Percentiles rank a stretch among this genome's conserved stretches.
Evolutionary conservation across 2,113 vertebrate genomes (phyloP).

Genomic region (Pagrus major): DNA sequence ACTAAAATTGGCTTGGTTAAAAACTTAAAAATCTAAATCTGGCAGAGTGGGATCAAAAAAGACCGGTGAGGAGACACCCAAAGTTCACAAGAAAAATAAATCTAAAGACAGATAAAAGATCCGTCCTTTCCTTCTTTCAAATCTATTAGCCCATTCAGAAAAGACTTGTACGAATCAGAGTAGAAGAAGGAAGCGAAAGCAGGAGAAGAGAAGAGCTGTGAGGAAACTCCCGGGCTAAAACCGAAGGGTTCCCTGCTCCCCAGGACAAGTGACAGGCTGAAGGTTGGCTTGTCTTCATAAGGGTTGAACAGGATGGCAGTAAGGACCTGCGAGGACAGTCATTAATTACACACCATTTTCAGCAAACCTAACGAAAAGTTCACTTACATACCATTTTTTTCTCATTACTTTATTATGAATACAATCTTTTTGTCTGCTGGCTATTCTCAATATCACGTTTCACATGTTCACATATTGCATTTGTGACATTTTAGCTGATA

Average conservation of each 20-base stretch:
- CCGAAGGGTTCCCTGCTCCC: slow-evolving; percentile 56
- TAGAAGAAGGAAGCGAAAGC: slow-evolving; percentile 26
- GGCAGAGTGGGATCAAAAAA: background rate
- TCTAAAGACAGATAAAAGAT: slow-evolving; percentile 34
- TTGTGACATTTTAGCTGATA: background rate
- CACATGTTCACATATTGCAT: background rate
- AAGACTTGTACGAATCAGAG: slow-evolving; percentile 33
- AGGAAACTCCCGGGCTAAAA: slow-evolving; percentile 58
- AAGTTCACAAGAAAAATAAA: background rate
- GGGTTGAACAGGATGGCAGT: slow-evolving; percentile 73
- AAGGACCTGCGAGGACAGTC: slow-evolving; percentile 53
- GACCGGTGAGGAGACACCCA: background rate
- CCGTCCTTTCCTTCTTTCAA: slow-evolving; percentile 58
- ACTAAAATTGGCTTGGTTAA: slow-evolving; percentile 33
- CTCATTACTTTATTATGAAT: background rate
- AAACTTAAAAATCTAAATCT: slow-evolving; percentile 9
- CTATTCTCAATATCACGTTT: background rate
- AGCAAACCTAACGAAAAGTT: background rate
- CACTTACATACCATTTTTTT: background rate
- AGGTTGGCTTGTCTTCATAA: slow-evolving; percentile 76
- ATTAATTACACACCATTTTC: background rate
- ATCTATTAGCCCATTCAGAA: slow-evolving; percentile 77
- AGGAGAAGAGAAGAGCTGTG: slow-evolving; percentile 45
- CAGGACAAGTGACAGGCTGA: slow-evolving; percentile 62
- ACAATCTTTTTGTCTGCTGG: background rate